phyloP scores from a whole-genome alignment of 1,140 invertebrate species.

The Calliphora vicina region DNA sequence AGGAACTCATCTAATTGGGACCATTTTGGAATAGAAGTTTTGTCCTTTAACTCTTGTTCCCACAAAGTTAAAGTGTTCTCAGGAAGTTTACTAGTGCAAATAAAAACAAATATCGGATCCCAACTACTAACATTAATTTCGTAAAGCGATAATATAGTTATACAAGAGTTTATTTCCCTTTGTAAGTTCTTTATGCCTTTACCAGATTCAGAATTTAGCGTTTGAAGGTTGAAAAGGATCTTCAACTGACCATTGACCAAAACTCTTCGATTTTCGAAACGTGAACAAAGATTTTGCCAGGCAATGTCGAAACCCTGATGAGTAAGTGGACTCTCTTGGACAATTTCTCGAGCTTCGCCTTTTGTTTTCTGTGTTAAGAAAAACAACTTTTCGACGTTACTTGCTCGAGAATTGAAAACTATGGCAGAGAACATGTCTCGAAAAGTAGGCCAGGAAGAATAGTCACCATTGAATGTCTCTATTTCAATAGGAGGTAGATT shows the following conservation, averaged over 20 bases:
- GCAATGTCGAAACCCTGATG: not conserved
- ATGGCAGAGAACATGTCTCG: not conserved
- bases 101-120: not conserved
- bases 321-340: not conserved
- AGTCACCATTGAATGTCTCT: not conserved
- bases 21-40: not conserved
- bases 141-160: not conserved
- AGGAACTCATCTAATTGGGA: not conserved
- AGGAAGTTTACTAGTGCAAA: too few relatives aligned
- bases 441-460: not conserved
- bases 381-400: not conserved
- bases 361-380: not conserved
- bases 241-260: too few relatives aligned
- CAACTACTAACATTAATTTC: not conserved
- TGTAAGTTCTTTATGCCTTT: not conserved
- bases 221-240: not conserved
- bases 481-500: too few relatives aligned
- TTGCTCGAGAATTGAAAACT: not conserved
- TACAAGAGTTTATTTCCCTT: not conserved
- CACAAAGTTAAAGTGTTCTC: not conserved
- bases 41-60: not conserved
- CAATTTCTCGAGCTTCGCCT: not conserved
- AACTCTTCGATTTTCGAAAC: not conserved
- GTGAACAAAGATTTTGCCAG: not conserved
- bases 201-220: not conserved